phyloP scores from a whole-genome alignment of 2,113 vertebrate genomes.

The Rissa tridactyla region DNA sequence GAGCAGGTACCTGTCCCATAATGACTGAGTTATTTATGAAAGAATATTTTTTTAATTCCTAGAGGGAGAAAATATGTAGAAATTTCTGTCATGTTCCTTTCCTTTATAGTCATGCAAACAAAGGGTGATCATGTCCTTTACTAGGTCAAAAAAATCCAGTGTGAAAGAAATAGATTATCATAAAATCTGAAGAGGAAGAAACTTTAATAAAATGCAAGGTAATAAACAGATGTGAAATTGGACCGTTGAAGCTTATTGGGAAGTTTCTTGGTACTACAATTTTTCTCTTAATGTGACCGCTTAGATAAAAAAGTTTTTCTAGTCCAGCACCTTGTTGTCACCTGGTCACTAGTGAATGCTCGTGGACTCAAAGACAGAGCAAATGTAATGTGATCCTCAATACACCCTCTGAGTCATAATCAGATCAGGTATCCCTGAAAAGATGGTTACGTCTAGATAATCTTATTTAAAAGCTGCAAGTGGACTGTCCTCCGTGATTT shows the following conservation, averaged over 20 bases:
- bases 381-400: background rate
- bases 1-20: background rate
- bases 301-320: background rate
- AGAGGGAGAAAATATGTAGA: background rate
- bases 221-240: background rate
- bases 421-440: background rate
- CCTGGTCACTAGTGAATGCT: background rate
- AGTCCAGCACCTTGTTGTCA: rapidly evolving
- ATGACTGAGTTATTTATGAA: background rate
- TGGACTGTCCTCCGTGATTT: background rate
- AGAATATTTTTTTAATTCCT: background rate
- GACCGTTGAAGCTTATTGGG: background rate
- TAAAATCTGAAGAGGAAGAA: background rate
- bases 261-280: background rate
- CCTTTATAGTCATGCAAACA: background rate
- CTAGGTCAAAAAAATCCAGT: background rate
- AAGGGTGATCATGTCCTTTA: background rate
- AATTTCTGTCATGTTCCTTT: background rate
- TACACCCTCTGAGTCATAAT: background rate
- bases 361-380: background rate
- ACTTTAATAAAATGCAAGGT: background rate
- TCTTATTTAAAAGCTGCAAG: background rate
- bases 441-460: background rate
- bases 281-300: background rate
- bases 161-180: background rate